phyloP scores from a whole-genome alignment of 2,113 vertebrate species.

The Nematolebias whitei region DNA sequence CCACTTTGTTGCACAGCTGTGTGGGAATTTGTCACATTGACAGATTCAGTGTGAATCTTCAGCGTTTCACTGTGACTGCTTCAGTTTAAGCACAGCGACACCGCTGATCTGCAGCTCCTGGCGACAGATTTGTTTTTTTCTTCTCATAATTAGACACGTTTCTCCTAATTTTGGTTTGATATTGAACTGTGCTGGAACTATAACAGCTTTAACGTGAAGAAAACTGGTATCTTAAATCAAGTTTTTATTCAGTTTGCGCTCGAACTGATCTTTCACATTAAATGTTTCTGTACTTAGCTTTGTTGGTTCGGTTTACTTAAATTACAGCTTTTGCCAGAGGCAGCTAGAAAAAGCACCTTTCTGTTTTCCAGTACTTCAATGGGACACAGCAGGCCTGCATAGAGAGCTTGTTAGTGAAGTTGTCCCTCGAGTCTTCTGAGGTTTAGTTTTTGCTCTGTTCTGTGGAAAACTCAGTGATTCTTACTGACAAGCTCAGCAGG shows the following conservation, averaged over 20 bases:
- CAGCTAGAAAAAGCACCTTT: not conserved
- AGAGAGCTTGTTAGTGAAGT: conserved; percentile 1
- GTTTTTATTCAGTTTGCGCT: not conserved
- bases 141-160: not conserved
- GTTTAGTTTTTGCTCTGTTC: not conserved
- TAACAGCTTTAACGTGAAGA: not conserved
- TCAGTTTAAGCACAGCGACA: not conserved
- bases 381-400: not conserved
- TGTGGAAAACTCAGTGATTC: not conserved
- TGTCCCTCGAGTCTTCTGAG: conserved; percentile 7
- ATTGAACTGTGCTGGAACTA: not conserved
- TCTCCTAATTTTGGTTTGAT: not conserved
- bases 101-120: not conserved
- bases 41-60: not conserved
- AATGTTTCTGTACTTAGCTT: too few species aligned
- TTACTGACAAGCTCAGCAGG: conserved; percentile 6
- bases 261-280: not conserved
- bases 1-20: not conserved
- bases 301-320: too few species aligned
- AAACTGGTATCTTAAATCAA: not conserved
- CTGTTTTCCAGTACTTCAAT: not conserved
- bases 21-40: conserved; percentile 4
- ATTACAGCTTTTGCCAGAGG: not conserved
- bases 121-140: not conserved
- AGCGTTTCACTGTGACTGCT: not conserved